phyloP scores from a whole-genome alignment of 2,797 vertebrate species.

The Gadopsis marmoratus region DNA sequence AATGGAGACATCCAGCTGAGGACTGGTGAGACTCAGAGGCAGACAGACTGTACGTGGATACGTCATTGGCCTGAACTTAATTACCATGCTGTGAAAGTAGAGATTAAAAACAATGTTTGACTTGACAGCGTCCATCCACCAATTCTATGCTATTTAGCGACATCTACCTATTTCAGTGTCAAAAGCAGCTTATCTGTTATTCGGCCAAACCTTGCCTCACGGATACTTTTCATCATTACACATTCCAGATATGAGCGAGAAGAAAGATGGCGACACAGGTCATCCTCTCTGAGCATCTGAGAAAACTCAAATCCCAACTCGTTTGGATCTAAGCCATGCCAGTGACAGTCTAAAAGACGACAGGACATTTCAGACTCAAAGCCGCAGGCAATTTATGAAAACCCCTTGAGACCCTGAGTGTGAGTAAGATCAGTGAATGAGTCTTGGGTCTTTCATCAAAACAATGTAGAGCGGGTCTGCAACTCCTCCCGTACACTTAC shows the following conservation, averaged over 20 bases:
- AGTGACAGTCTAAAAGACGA: constrained; percentile 63
- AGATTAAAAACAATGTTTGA: constrained; percentile 48
- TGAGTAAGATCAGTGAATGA: constrained; percentile 64
- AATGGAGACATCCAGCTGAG: constrained; percentile 55
- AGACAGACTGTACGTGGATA: constrained; percentile 44
- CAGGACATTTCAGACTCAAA: constrained; percentile 80
- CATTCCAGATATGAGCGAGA: constrained; percentile 78
- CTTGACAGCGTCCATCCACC: constrained; percentile 50
- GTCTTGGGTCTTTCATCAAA: constrained; percentile 52
- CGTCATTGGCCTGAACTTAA: constrained; percentile 38
- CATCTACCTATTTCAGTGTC: constrained; percentile 57
- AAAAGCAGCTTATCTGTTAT: constrained; percentile 73
- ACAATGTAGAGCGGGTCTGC: constrained; percentile 50
- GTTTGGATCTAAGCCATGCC: constrained; percentile 64
- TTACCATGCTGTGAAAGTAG: constrained; percentile 46
- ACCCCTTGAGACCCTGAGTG: constrained; percentile 52
- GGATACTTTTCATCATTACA: constrained; percentile 66
- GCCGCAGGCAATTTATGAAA: constrained; percentile 66
- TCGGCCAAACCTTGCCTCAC: constrained; percentile 48
- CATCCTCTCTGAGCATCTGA: constrained; percentile 65
- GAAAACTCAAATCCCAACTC: constrained; percentile 55
- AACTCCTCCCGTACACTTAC: constrained; percentile 34
- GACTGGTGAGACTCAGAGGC: constrained; percentile 29
- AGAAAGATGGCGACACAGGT: constrained; percentile 67
- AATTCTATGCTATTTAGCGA: constrained; percentile 29